A percentile compares a stretch with the other conserved stretches of the same genome.
phyloP scores from a whole-genome alignment of 1,140 invertebrate species.

The Plectrocnemia conspersa region DNA sequence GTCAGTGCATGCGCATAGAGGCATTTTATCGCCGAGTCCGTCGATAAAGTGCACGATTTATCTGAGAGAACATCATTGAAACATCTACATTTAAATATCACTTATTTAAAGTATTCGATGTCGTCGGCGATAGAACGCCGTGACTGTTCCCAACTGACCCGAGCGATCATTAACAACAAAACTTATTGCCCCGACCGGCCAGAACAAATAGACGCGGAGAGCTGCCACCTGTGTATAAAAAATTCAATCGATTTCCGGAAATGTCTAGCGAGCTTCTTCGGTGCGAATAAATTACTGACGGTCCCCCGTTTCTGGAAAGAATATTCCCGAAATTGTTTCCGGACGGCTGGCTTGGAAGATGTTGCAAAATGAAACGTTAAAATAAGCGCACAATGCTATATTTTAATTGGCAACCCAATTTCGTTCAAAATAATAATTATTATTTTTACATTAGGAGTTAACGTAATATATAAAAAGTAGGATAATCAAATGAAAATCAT shows the following conservation, averaged over 20 bases:
- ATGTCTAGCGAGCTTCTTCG: background rate
- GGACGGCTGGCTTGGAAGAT: too few species aligned
- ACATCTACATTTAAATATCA: constrained; percentile 12
- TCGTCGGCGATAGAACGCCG: background rate
- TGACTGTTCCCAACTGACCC: background rate
- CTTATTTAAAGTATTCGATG: constrained; percentile 1
- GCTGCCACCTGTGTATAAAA: constrained; percentile 12
- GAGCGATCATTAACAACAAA: background rate
- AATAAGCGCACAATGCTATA: too few species aligned
- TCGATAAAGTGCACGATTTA: constrained; percentile 5
- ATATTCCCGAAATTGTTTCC: constrained; percentile 13
- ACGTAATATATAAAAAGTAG: too few species aligned
- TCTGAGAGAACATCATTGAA: constrained; percentile 12
- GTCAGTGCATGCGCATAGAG: background rate
- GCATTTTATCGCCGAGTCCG: background rate
- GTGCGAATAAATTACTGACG: constrained; percentile 6
- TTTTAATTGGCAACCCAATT: too few species aligned
- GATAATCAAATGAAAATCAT: too few species aligned
- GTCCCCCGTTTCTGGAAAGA: background rate
- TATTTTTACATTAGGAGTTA: too few species aligned
- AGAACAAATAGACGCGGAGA: constrained; percentile 1
- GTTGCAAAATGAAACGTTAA: too few species aligned
- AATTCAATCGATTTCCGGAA: constrained; percentile 8
- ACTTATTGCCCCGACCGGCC: background rate
- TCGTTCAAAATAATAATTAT: too few species aligned